Evolutionary conservation across 2,888 invertebrate species (phyloP), one percentile per base, ranked within the genome.

Genomic region (Agrotis clavis): DNA sequence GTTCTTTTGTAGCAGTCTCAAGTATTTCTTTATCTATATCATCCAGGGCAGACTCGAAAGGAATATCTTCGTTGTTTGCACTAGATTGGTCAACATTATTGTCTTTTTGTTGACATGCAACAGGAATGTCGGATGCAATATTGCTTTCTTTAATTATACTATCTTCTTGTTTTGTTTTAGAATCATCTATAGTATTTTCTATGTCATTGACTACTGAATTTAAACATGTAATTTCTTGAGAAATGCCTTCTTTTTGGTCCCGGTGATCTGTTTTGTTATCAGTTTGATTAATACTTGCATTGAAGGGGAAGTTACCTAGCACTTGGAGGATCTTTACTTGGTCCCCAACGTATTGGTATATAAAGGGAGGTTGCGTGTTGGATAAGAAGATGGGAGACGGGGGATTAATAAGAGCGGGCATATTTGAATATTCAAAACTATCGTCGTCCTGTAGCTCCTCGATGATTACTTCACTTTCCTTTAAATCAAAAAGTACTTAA

Each of bases 401-500:
- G 80, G 92, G 79, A 87, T 94, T 92, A 81, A 95, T 89, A 86
- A 96, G 93, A 83, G 94, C 92, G 87, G 96, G 95, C 93, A 96
- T 96, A 92, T 93, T 94, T 85, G 93, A 87, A 94, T 92, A 95
- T 90, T 94, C 93, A 91, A 93, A 90, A 89, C 83, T 89, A 92
- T 96, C 95, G 92, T 94, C 94, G 91, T 95, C 96, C 83, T 91
- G 94, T 86, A 95, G 91, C 92, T 96, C 96, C 92, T 96, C 96
- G 94, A 95, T 94, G 94, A 94, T 93, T 81, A 96, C 94, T 93
- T 95, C 95, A 90, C 91, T 92, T 89, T 92, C 96, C 96, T 96
- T 96, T 94, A 96, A 96, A 95, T 95, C 41, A 95, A 94, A 95
- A 95, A 94, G 91, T 89, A 87, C 90, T 92, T 93, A 92, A 92